phyloP scores from a whole-genome alignment of 2,888 invertebrate species.

The Nomada ferruginata region DNA sequence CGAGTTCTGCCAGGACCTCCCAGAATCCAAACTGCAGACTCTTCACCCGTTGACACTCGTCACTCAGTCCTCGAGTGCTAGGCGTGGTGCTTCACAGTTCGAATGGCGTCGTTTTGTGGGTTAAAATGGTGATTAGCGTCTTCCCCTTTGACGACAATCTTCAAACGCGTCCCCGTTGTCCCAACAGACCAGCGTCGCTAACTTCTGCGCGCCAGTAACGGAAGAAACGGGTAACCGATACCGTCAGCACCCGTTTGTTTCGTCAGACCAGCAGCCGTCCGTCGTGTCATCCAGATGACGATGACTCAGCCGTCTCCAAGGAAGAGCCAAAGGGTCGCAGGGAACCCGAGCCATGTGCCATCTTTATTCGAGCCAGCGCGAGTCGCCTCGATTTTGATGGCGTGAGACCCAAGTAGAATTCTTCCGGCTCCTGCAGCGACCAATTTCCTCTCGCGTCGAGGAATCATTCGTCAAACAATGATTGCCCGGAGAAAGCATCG shows the following conservation, averaged over 20 bases:
- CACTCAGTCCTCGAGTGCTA: slow-evolving; percentile 16
- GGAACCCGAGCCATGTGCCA: background rate
- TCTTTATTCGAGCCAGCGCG: slow-evolving; percentile 5
- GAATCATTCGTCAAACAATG: slow-evolving; percentile 22
- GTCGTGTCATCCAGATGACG: slow-evolving; percentile 24
- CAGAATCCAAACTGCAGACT: background rate
- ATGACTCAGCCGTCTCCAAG: slow-evolving; percentile 30
- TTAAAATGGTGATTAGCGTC: slow-evolving; percentile 5
- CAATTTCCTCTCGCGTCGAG: background rate
- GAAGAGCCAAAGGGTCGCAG: background rate
- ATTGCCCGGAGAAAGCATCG: slow-evolving; percentile 13
- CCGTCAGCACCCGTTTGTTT: slow-evolving; percentile 34
- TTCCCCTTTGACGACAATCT: background rate
- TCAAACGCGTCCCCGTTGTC: background rate
- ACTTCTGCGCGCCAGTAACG: background rate
- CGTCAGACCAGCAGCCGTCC: slow-evolving; percentile 1
- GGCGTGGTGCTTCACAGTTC: background rate
- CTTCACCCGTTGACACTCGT: slow-evolving; percentile 12
- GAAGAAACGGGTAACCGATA: slow-evolving; percentile 16
- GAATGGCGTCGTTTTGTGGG: background rate
- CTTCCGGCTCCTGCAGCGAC: background rate
- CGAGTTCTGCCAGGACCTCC: background rate
- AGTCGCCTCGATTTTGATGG: background rate
- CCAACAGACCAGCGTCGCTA: background rate
- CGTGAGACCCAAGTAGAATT: background rate